These are phyloP conservation scores for Oryzias dopingdopingensis DNA, from an alignment of 2,797 vertebrate species.

Conservation along the genomic window DNA sequence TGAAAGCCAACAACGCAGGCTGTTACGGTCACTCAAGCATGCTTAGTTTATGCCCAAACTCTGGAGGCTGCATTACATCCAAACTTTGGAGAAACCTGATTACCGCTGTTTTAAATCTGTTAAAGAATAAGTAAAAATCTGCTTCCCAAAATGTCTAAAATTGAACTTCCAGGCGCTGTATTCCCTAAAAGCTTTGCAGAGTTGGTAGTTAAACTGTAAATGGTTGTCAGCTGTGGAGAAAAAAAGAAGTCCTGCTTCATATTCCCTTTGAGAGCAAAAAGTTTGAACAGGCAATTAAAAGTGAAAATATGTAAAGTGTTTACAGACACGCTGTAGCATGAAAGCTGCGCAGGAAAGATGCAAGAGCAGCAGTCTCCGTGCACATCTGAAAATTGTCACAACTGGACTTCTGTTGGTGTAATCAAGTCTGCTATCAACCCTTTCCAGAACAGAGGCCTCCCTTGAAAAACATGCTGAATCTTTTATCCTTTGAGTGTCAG, in stretches of 20 bases:
- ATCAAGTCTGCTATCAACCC: constrained; percentile 40
- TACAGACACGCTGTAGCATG: constrained; percentile 16
- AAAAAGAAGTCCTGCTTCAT: constrained; percentile 1
- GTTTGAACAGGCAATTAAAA: constrained; percentile 1
- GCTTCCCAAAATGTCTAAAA: constrained; percentile 22
- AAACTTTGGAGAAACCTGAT: constrained; percentile 14
- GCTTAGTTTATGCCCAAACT: constrained; percentile 27
- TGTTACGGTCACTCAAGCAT: constrained; percentile 26
- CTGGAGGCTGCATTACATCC: constrained; percentile 10
- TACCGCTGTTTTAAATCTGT: constrained; percentile 11
- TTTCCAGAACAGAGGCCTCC: constrained; percentile 24
- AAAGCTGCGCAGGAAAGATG: constrained; percentile 38
- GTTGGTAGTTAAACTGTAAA: constrained; percentile 15
- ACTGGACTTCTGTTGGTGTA: constrained; percentile 18
- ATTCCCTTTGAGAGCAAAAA: constrained; percentile 7
- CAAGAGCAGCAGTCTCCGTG: constrained; percentile 30
- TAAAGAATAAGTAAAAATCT: constrained; percentile 15
- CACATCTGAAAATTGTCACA: constrained; percentile 34
- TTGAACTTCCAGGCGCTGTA: constrained; percentile 26
- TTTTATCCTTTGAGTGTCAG: constrained; percentile 14
- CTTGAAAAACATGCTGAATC: constrained; percentile 21
- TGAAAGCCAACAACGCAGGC: constrained; percentile 20
- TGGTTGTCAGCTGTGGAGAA: constrained; percentile 13
- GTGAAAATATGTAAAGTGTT: constrained; percentile 18
- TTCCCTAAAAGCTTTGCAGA: constrained; percentile 22